Evolutionary conservation across 2,888 invertebrate genomes (phyloP), one percentile per base, ranked within the genome.

Genomic region (Ceramica pisi): DNA sequence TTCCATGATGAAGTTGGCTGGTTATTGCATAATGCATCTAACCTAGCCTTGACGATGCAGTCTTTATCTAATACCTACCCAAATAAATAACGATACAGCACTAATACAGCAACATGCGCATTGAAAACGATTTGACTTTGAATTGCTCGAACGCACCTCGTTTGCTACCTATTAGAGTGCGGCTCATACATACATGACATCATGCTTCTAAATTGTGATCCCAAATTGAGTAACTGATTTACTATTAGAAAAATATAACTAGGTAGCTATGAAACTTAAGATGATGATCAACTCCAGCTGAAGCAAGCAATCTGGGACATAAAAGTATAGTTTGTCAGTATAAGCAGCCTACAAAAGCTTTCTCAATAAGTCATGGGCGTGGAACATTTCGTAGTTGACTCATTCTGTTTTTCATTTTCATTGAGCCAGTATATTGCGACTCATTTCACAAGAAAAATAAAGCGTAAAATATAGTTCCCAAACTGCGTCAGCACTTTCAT

Each of bases 121-220:
- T 46, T 62, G 56, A 77, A 78, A 78, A 65, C 44, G 38, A 78
- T 78, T 78, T 70, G 78, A 78, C 71, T 78, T 82, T 78, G 72
- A 78, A 78, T 69, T 60, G 79, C 61, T 66, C 72, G 23, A 62
- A 78, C 78, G 78, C 72, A 71, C 66, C 62, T 82, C 71, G 79
- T 71, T 55, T 82, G 71, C 26, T 71, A 57, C 78, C 53, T 78
- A 78, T 82, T 78, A 63, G 35, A 71, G 55, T 78, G 71, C 62
- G 56, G 46, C 31, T 78, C 65, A 78, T 70, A 38, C 78, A 66
- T 63, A 55, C 21, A 78, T 78, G 78, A 82, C 65, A 78, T 82
- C 78, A 78, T 82, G 48, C 48, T 64, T 48, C 21, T 55, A 63
- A 55, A 55, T 78, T 78, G 62, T 62, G 35, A 66, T 71, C 62